A percentile compares a stretch with the other conserved stretches of the same genome.
Evolutionary conservation across 2,888 invertebrate genomes (phyloP).

Genomic region (Xestia c-nigrum): DNA sequence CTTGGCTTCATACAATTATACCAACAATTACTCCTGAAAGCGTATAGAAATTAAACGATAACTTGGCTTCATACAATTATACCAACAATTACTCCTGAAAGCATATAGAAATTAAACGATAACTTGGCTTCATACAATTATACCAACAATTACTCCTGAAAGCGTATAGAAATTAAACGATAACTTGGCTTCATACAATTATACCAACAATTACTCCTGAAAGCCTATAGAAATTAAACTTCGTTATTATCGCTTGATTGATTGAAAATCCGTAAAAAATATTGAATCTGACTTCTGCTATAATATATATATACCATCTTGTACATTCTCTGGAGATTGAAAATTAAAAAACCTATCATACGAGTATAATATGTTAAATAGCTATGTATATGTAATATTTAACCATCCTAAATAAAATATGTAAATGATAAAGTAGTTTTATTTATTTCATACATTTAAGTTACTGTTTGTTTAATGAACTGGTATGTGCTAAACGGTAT

Average conservation of each 20-base stretch:
- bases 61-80: not conserved
- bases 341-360: conserved; percentile 23
- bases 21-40: not conserved
- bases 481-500: not conserved
- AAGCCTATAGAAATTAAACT: not conserved
- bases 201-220: not conserved
- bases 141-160: not conserved
- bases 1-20: not conserved
- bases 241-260: not conserved
- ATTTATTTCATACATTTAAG: conserved; percentile 14
- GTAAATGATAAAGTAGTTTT: conserved; percentile 42
- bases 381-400: conserved; percentile 49
- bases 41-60: not conserved
- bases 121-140: not conserved
- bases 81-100: not conserved
- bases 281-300: not conserved
- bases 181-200: not conserved
- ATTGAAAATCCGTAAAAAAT: not conserved
- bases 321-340: not conserved
- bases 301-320: not conserved
- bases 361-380: conserved; percentile 52
- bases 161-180: not conserved
- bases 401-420: conserved; percentile 53
- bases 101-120: not conserved
- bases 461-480: not conserved